Conservation (phyloP, 2,797 vertebrate genomes). For the Trichosurus vulpecula region DNA sequence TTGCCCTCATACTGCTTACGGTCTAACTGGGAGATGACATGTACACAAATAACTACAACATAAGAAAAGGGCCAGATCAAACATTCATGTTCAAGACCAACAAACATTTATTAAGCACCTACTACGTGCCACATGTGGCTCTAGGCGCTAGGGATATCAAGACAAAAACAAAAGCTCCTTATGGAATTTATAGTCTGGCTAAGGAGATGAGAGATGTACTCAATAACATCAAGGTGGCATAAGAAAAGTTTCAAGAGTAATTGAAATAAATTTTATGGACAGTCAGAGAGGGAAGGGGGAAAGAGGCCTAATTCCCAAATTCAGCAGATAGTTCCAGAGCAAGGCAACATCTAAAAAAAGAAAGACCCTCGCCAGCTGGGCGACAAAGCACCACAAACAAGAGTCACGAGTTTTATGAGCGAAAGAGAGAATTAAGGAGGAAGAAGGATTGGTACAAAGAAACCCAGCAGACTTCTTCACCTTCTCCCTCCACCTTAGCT, state of each 20-base stretch:
- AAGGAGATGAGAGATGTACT: neutral
- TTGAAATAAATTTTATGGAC: neutral
- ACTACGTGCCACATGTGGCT: too few relatives aligned
- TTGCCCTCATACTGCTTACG: neutral
- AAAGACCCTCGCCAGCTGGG: neutral
- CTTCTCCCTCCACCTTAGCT: constrained; percentile 68
- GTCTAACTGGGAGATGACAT: neutral
- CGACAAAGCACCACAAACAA: neutral
- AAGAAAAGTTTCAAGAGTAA: neutral
- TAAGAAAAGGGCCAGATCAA: neutral
- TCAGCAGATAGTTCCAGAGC: neutral
- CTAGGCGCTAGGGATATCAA: too few relatives aligned
- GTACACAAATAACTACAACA: neutral
- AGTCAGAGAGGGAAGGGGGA: neutral
- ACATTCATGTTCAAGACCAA: neutral
- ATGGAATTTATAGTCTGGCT: neutral
- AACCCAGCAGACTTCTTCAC: constrained; percentile 20
- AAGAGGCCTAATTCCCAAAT: neutral
- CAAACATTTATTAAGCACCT: too few relatives aligned
- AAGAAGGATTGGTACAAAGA: neutral
- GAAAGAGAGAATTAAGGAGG: neutral
- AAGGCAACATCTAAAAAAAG: accelerated
- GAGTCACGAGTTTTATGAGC: accelerated
- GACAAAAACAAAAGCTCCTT: neutral
- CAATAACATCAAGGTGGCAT: neutral